These are phyloP conservation scores for Acromyrmex echinatior DNA, from an alignment of 1,140 invertebrate species.

Conservation along the genomic window DNA sequence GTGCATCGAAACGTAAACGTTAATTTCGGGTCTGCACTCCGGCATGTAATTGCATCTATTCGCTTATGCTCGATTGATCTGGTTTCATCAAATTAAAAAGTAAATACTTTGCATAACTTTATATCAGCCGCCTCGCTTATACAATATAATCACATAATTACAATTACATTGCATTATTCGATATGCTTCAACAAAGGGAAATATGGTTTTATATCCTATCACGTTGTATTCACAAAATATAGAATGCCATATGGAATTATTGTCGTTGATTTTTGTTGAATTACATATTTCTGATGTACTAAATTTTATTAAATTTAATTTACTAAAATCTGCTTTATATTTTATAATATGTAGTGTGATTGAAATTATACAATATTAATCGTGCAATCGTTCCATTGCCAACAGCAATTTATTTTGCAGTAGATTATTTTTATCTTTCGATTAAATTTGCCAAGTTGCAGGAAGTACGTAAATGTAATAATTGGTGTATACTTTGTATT, in stretches of 20 bases:
- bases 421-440: background rate
- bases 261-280: background rate
- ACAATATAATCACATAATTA: constrained; percentile 17
- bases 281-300: background rate
- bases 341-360: background rate
- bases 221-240: background rate
- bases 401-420: background rate
- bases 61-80: constrained; percentile 68
- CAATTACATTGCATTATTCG: background rate
- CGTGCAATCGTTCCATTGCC: no score
- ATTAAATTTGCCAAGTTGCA: constrained; percentile 5
- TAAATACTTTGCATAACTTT: constrained; percentile 33
- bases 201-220: background rate
- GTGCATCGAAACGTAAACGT: constrained; percentile 73
- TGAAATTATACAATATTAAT: background rate
- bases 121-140: background rate
- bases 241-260: background rate
- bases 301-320: background rate
- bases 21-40: constrained; percentile 69
- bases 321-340: background rate
- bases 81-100: constrained; percentile 41
- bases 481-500: constrained; percentile 18
- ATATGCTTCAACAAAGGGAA: background rate
- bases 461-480: background rate
- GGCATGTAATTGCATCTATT: constrained; percentile 73